Evolutionary conservation across 2,113 vertebrate genomes (phyloP), one percentile per base, ranked within the genome.

Genomic region (Hypocryptadius cinnamomeus): DNA sequence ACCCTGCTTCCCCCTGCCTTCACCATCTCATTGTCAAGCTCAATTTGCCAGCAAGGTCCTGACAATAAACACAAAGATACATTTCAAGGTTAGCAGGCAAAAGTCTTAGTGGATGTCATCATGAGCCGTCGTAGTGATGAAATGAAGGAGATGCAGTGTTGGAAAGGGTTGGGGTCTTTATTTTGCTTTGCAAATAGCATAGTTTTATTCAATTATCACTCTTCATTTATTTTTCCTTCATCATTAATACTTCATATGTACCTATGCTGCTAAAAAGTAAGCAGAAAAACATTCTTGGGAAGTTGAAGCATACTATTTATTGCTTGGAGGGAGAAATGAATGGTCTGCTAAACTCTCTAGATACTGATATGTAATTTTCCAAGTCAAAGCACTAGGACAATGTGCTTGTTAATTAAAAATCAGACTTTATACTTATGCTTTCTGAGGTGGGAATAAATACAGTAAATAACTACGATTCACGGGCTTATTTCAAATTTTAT

Each of bases 321-420:
- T 78, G 42, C 28, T 72, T 73, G 39, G 33, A 70, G 63, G 22
- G 77, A 95, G 28, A 87, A 87, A 94, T 88, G 76, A 95, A 95
- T 92, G 83, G 85, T 90, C 71, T 87, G 39, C 86, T 96, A 87
- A 96, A 90, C 54, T 87, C 64, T 69, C 92, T 51, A 92, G 71
- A 93, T 89, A 95, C 57, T 79, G 86, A 95, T 92, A 91, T 21
- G 79, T 77, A 93, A 95, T 97, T 97, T 97, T 98, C 96, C 87
- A 97, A 97, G 57, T 95, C 95, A 97, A 86, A 95, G 95, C 82
- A 93, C 59, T 85, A 30, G 66, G 91, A 97, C 83, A 96, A 97
- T 83, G 47, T 42, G n/a, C 66, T 96, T 96, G 83, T 95, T 97
- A 95, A 97, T 91, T 96, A 95, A 96, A 97, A 97, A 44, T 76